Conservation (phyloP, 2,888 invertebrate genomes). For the Melinaea menophilus region DNA sequence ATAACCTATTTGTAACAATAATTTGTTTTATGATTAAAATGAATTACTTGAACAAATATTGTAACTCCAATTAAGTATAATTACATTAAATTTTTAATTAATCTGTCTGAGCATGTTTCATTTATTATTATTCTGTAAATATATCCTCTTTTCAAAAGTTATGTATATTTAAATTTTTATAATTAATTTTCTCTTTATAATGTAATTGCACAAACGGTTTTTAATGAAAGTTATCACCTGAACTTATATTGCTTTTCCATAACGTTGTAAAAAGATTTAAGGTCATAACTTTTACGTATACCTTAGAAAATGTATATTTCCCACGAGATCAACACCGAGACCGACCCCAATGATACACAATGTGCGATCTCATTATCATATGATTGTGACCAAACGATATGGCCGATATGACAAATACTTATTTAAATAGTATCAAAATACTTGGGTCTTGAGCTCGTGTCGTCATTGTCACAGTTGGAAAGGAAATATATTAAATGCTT, state of each 20-base stretch:
- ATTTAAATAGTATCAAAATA: conserved; percentile 2
- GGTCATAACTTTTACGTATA: conserved; percentile 63
- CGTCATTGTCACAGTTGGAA: background rate
- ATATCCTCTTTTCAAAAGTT: too few relatives aligned
- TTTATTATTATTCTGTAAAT: too few relatives aligned
- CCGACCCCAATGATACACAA: conserved; percentile 68
- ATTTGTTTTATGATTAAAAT: too few relatives aligned
- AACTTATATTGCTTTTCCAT: too few relatives aligned
- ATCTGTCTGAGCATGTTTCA: too few relatives aligned
- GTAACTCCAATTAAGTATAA: conserved; percentile 47
- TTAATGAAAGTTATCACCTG: too few relatives aligned
- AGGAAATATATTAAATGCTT: background rate
- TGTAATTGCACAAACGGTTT: too few relatives aligned
- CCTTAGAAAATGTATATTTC: conserved; percentile 73
- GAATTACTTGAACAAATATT: too few relatives aligned
- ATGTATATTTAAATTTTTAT: too few relatives aligned
- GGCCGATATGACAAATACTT: conserved; percentile 14
- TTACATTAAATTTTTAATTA: too few relatives aligned
- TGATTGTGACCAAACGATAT: conserved; percentile 34
- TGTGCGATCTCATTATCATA: conserved; percentile 74
- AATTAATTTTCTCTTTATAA: too few relatives aligned
- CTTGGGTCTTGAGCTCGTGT: background rate
- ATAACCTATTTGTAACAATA: background rate
- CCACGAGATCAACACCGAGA: conserved; percentile 58
- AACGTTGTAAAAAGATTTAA: conserved; percentile 67